Evolutionary conservation across 2,797 vertebrate species (phyloP), one percentile per base, ranked within the genome.

Genomic region (Geotrypetes seraphini): DNA sequence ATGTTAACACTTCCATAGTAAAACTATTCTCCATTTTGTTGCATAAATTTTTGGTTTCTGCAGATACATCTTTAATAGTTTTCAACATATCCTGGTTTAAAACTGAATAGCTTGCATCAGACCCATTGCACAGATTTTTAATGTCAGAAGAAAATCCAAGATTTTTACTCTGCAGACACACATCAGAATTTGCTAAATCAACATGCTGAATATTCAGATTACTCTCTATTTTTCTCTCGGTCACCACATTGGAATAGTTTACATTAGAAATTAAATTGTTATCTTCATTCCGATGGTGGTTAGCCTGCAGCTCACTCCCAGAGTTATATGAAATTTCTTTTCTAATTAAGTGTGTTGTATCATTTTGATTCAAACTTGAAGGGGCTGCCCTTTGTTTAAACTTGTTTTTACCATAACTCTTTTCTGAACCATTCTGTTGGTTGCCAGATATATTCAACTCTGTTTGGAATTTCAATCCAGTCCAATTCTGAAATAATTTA

Each of bases 1-100:
- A 64, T 53, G 48, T 31, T 31, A 83, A 20, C 6, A 76, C 71
- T 53, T 85, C 82, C 40, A 52, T 10, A n/a, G 70, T 61, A 36
- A 46, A 76, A 22, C 3, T 36, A n/a, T 1, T 36, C 26, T 7
- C 27, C 22, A 34, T 53, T 25, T 41, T 37, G 33, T 13, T 25
- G 33, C 42, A 41, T 3, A 27, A 5, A 10, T 28, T 34, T 33
- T 36, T 58, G 47, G 25, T 14, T 12, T 10, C 1, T 0, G 34
- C 17, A 0, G 1, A 0, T 8, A 43, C 47, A 10, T 27, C 27
- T 4, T 46, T 16, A n/a, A 15, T 9, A n/a, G n/a, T n/a, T n/a
- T 5, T 18, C 36, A 34, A 25, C 10, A 18, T 7, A 0, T 7
- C 3, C 25, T 9, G 21, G 32, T 31, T 32, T 22, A 44, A 41